Conservation (phyloP, 2,113 vertebrate species). For the Amphiprion ocellaris region DNA sequence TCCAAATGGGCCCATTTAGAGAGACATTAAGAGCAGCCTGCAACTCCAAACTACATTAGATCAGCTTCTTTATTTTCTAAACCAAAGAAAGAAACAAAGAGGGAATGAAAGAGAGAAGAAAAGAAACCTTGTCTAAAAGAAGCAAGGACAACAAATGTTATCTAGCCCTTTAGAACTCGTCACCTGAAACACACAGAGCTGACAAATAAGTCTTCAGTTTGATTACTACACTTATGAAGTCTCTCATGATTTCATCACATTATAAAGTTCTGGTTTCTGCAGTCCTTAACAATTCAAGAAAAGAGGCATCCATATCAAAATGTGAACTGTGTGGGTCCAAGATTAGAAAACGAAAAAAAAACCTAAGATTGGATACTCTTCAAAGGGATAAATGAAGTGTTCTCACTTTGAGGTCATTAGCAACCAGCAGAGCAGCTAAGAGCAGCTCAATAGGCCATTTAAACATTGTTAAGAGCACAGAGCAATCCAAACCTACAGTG, state of each 20-base stretch:
- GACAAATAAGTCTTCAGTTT: neutral
- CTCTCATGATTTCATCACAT: neutral
- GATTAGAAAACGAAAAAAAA: neutral
- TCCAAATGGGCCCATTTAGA: constrained; percentile 69
- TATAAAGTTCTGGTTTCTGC: neutral
- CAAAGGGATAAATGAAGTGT: constrained; percentile 42
- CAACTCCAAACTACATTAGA: constrained; percentile 53
- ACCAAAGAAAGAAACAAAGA: constrained; percentile 30
- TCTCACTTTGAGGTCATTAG: constrained; percentile 61
- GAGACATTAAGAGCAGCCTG: constrained; percentile 63
- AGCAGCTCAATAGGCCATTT: constrained; percentile 65
- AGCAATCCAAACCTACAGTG: constrained; percentile 49
- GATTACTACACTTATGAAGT: neutral
- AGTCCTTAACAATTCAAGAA: neutral
- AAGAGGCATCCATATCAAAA: neutral
- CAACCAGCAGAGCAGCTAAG: constrained; percentile 53
- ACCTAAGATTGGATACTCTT: constrained; percentile 26
- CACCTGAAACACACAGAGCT: constrained; percentile 12
- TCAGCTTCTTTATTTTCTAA: constrained; percentile 48
- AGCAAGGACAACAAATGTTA: neutral
- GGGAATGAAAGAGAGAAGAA: neutral
- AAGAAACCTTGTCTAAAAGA: neutral
- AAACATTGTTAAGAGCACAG: constrained; percentile 59
- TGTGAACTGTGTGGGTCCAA: neutral
- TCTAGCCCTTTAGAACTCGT: neutral